Conservation (phyloP, 2,113 vertebrate genomes). For the Dascyllus trimaculatus region DNA sequence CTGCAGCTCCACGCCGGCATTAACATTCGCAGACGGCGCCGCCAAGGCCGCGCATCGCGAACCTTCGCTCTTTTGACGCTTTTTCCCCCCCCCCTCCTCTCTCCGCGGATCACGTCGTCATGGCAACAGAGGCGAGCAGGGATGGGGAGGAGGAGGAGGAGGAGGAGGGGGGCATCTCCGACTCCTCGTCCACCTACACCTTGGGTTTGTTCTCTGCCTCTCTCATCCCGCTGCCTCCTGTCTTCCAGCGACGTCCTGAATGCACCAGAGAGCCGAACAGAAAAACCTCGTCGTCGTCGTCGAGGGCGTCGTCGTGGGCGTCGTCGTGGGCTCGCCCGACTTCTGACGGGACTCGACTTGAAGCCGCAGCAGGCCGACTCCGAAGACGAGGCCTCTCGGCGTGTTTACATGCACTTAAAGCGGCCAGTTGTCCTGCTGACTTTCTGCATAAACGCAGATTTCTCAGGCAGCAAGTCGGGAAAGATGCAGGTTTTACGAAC, state of each 20-base stretch:
- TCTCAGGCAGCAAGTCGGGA: no score
- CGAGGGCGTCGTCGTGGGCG: no score
- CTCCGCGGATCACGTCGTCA: conserved; percentile 46
- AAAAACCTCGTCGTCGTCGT: not conserved
- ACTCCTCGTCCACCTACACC: conserved; percentile 31
- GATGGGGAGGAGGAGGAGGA: not conserved
- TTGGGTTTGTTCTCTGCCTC: not conserved
- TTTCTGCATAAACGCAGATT: not conserved
- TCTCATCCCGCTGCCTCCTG: not conserved
- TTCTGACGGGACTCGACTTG: not conserved
- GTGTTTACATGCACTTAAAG: not conserved
- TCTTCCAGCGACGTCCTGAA: not conserved
- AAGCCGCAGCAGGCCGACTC: not conserved
- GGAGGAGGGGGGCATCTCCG: not conserved
- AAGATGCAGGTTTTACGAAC: no score
- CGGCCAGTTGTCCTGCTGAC: no score
- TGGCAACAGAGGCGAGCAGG: conserved; percentile 48
- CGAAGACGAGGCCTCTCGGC: not conserved
- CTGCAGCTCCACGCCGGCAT: not conserved
- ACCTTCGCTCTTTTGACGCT: conserved; percentile 14
- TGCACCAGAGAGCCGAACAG: not conserved
- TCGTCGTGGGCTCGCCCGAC: not conserved
- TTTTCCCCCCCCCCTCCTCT: no score
- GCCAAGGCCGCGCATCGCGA: conserved; percentile 18
- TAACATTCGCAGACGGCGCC: conserved; percentile 32